Evolutionary conservation across 2,888 invertebrate genomes (phyloP), one percentile per base, ranked within the genome.

Genomic region (Papilio protenor): DNA sequence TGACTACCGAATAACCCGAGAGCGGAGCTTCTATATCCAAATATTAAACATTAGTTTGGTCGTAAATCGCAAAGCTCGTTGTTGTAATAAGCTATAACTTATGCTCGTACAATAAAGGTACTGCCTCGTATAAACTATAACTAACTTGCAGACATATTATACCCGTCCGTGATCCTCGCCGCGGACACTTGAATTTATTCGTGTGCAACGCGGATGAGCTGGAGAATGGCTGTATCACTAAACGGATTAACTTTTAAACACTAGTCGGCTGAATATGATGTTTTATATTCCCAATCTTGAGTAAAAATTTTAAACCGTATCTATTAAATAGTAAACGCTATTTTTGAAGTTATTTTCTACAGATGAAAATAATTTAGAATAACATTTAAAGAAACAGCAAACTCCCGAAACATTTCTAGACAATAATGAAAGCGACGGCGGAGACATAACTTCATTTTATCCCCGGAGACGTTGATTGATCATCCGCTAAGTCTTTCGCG

Each of bases 401-500:
- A 23, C 12, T 16, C 47, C 23, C 23, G 71, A 70, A 75, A 75
- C 27, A 77, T 73, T 64, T 57, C 33, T 40, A 52, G 75, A 78
- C 75, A 78, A 76, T 78, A 78, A 78, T 78, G 74, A 74, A 72
- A 72, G 57, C 75, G 79, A 57, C 74, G 66, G 52, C 23, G 71
- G 75, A 73, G 66, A 79, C 66, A 73, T 72, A 75, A 77, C 76
- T 73, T 77, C 75, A 75, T 79, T 75, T 75, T 66, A 64, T 77
- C 77, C 77, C 70, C 27, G 49, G 40, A 75, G 88, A 89, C 90
- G 86, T 89, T 89, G 91, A 91, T 89, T 85, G 90, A 91, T 91
- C 87, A 87, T 87, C 85, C 81, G 79, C 83, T 81, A 83, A 85
- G 85, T 85, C 87, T 85, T 87, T 84, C 85, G 85, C 86, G 87